Evolutionary conservation across 1,140 invertebrate genomes (phyloP), one percentile per base, ranked within the genome.

Genomic region (Formica exsecta): DNA sequence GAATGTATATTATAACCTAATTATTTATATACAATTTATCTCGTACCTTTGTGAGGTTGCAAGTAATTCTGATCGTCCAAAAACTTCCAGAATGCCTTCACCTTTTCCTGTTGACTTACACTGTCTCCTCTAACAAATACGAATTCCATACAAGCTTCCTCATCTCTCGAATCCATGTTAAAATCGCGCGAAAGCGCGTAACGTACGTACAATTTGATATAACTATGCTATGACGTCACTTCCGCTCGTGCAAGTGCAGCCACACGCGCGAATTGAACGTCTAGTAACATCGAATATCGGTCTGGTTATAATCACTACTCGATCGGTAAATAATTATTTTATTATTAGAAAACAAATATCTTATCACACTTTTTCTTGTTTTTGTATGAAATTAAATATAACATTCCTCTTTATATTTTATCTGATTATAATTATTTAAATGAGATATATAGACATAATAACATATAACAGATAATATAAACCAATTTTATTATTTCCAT

Each of bases 81-180:
- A 36, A 87, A 92, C 16, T 89, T 87, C 93, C 92, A 93, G 54
- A 93, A 92, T 7, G 89, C 77, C 29, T 87, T 91, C 0, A 89
- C 79, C 57, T 93, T 93, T 0, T 48, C n/a, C 38, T 73, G 65
- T 48, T 88, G 79, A 51, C 86, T 90, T 3, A 19, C 5, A 51
- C 86, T 91, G 1, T 54, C 9, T 0, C 48, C 51, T 79, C 74
- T 85, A 16, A 70, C 25, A 36, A 93, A 93, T 3, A 70, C 51
- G 2, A 93, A 8, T 84, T 92, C 74, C 9, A 90, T 86, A 13
- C 32, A 86, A 29, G 16, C 11, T 8, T 74, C 48, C 8, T 84
- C 44, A 0, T 9, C 41, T 32, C 13, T 13, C 25, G 57, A 59
- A 57, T n/a, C 73, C 29, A 22, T 59, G 59, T 85, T 75, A 32